Evolutionary conservation across 2,797 vertebrate species (phyloP), one percentile per base, ranked within the genome.

Genomic region (Hipposideros larvatus): DNA sequence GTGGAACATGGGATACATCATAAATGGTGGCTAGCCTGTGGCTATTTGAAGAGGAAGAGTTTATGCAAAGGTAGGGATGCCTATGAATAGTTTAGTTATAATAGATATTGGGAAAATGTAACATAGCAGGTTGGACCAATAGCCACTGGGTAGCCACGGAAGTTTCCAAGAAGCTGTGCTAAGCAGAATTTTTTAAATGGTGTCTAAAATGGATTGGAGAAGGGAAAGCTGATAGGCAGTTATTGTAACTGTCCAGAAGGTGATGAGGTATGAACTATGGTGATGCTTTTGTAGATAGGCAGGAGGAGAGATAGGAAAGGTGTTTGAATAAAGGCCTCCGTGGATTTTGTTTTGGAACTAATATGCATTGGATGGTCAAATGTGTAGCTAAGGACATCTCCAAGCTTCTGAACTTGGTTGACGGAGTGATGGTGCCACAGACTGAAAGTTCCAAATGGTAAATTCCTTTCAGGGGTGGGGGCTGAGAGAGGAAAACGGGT

Each of bases 401-500:
- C 15, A 57, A 83, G 31, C 14, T 92, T 96, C 73, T 90, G 68
- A 95, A 41, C 43, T 87, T 91, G 4, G 70, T 91, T 65, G 66
- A 68, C 53, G 41, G 71, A 77, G 68, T 63, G 65, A 82, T 46
- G 31, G 82, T 87, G 41, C 80, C 34, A 19, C 55, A 86, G 59
- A 61, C n/a, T 63, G 11, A 48, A 90, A 78, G 10, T 90, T 96
- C 68, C 63, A 93, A 92, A 90, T 37, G 77, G 73, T 51, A 73
- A 92, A 92, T 89, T 73, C 28, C 51, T 87, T 85, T 93, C 84
- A 46, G 41, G 82, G 41, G 37, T 74, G 48, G 48, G 87, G 18
- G 59, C 53, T 87, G 51, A 82, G 89, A 88, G 86, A 95, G 61
- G 51, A 82, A 96, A 95, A 86, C 73, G 83, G 19, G 48, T 28